Percentiles rank a stretch among this genome's conserved stretches.
Evolutionary conservation across 2,113 vertebrate species (phyloP).

Genomic region (Hyperopisus bebe): DNA sequence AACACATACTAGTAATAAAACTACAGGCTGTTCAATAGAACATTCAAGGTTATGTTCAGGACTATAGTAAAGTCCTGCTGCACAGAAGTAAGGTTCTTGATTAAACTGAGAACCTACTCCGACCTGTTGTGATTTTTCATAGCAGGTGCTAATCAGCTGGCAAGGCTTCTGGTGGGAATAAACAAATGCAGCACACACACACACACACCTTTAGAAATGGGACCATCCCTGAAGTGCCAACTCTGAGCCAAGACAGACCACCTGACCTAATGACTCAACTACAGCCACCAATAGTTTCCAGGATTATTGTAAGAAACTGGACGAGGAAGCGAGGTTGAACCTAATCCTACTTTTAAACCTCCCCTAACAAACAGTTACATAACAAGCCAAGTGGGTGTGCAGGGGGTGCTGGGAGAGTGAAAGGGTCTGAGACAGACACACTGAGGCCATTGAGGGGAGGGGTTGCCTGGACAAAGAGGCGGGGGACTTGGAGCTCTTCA

Average conservation of each 20-base stretch:
- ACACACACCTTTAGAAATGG: neutral
- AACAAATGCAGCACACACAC: neutral
- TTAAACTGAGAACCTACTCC: neutral
- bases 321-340: neutral
- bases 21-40: neutral
- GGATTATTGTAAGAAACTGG: neutral
- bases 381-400: neutral
- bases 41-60: neutral
- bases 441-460: conserved; percentile 7
- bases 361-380: neutral
- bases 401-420: neutral
- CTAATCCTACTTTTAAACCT: neutral
- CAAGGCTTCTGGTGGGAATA: neutral
- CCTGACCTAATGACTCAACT: neutral
- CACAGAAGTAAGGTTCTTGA: neutral
- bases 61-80: neutral
- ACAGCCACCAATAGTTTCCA: neutral
- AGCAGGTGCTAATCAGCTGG: neutral
- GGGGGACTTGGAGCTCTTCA: neutral
- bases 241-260: neutral
- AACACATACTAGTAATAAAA: neutral
- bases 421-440: neutral
- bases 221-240: neutral
- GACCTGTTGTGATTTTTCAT: neutral
- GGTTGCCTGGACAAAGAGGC: neutral